Evolutionary conservation across 1,140 invertebrate species (phyloP), one percentile per base, ranked within the genome.

Genomic region (Drosophila jambulina): DNA sequence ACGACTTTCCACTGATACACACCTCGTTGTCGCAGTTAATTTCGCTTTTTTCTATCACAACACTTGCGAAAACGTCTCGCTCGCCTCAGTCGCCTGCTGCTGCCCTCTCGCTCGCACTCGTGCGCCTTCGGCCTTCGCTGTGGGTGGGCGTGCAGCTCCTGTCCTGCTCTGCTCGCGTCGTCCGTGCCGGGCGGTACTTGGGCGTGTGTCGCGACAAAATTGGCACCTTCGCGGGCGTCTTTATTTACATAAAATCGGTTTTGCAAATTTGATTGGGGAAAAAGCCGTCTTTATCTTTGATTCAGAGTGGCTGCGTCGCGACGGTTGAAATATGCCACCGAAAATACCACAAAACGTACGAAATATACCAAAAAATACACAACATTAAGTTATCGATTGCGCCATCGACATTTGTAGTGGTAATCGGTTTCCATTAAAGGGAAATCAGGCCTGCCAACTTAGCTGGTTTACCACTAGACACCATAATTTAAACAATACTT

Each of bases 21-120:
- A 87, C 84, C 84, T 87, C 76, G 77, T 51, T 74, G 25, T 71
- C 68, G 65, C 67, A 71, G 65, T 78, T 88, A 78, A 78, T 68
- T 90, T 71, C 69, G 78, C 69, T 78, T 81, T 84, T 80, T 78
- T 82, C 71, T 83, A 78, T 78, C 84, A 78, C 78, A 87, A 86
- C 80, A 80, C 82, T 82, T 87, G 83, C 83, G 86, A 87, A 78
- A 78, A 88, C 57, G 32, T 77, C 79, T 83, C 40, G 74, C 64
- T 79, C 57, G 70, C 81, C 74, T 68, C 62, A 42, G 69, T 72
- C 78, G 72, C 60, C 51, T 43, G 51, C 53, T 64, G 75, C 85
- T 77, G 75, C 74, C 60, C 65, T 82, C 78, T 60, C 79, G 65
- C 78, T 75, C 69, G 57, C 57, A 61, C 82, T 56, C 25, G 27